Conservation (phyloP, 1,140 invertebrate species). For the Sesamia nonagrioides region DNA sequence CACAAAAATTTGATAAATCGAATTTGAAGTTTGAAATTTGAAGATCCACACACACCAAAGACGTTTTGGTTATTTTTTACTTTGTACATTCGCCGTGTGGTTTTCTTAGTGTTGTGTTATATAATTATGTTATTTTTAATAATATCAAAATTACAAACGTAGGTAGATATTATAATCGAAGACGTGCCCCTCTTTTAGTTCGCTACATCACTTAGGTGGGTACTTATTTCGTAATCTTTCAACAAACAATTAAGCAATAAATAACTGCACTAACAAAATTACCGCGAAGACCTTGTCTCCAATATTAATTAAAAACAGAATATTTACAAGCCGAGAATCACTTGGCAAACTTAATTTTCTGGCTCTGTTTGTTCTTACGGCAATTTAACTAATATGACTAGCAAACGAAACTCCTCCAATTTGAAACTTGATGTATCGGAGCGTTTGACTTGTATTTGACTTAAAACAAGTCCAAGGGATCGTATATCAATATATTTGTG, state of each 20-base stretch:
- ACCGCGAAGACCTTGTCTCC: neutral
- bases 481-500: neutral
- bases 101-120: no score
- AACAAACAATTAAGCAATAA: neutral
- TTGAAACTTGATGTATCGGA: slow-evolving; percentile 27
- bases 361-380: slow-evolving; percentile 27
- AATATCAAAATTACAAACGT: no score
- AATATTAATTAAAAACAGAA: slow-evolving; percentile 28
- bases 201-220: no score
- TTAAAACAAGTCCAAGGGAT: slow-evolving; percentile 22
- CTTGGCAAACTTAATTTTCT: slow-evolving; percentile 23
- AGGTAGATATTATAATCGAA: no score
- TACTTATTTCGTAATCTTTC: neutral
- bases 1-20: no score
- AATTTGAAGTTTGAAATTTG: no score
- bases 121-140: no score
- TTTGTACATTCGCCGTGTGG: no score
- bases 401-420: slow-evolving; percentile 26
- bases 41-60: no score
- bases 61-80: no score
- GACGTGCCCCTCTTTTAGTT: no score
- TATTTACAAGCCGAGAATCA: slow-evolving; percentile 30
- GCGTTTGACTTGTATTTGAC: slow-evolving; percentile 20
- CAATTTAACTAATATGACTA: slow-evolving; percentile 29
- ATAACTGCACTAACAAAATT: neutral